A percentile compares a stretch with the other conserved stretches of the same genome.
phyloP scores from a whole-genome alignment of 92 coral and sea anemone species.

The Palythoa grandis region DNA sequence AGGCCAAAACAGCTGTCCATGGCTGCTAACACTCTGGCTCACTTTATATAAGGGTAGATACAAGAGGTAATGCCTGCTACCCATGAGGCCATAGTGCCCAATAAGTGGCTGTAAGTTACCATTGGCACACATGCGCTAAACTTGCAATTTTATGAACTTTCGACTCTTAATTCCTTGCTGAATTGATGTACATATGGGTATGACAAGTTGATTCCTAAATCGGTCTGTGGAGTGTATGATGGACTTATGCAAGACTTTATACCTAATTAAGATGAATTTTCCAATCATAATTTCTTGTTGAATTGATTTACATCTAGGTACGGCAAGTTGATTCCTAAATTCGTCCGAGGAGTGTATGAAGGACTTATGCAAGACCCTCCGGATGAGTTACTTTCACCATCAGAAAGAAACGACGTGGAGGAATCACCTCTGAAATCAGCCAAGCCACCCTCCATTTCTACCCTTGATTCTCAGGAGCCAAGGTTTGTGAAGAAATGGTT shows the following conservation, averaged over 20 bases:
- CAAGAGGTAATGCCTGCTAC: too few species aligned
- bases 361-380: constrained; percentile 96
- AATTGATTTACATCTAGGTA: constrained; percentile 55
- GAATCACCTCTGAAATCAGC: constrained; percentile 84
- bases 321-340: constrained; percentile 64
- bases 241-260: constrained; percentile 79
- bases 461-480: constrained; percentile 81
- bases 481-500: constrained; percentile 45
- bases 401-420: constrained; percentile 72
- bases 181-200: too few species aligned
- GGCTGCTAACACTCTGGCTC: too few species aligned
- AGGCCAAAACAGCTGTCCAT: too few species aligned
- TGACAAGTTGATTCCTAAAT: constrained; percentile 62
- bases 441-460: constrained; percentile 56
- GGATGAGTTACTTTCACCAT: constrained; percentile 83
- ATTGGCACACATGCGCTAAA: too few species aligned
- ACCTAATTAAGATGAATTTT: too few species aligned
- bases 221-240: constrained; percentile 84
- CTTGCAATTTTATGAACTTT: too few species aligned
- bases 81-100: too few species aligned
- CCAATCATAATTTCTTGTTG: neutral
- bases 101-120: too few species aligned
- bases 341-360: constrained; percentile 85
- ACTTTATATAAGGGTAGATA: too few species aligned
- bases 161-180: too few species aligned